Percentiles rank a stretch among this genome's conserved stretches.
phyloP scores from a whole-genome alignment of 2,797 vertebrate species.

The Sciurus carolinensis region DNA sequence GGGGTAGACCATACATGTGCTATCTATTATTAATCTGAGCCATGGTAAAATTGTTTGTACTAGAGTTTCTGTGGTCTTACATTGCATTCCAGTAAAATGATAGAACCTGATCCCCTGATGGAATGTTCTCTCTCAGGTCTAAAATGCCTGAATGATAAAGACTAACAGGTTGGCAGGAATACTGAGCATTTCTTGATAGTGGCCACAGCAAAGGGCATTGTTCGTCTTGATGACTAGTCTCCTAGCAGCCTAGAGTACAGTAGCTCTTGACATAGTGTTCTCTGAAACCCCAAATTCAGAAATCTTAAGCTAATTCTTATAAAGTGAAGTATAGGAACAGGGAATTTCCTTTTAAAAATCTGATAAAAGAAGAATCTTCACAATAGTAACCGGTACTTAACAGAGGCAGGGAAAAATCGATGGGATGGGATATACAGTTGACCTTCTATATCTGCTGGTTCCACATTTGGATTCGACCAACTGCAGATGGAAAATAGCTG shows the following conservation, averaged over 20 bases:
- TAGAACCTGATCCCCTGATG: constrained; percentile 62
- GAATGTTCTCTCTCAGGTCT: constrained; percentile 80
- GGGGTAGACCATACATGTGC: not conserved
- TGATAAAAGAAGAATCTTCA: not conserved
- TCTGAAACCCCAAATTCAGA: constrained; percentile 30
- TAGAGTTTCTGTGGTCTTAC: constrained; percentile 71
- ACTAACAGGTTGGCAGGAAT: constrained; percentile 48
- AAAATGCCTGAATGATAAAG: constrained; percentile 71
- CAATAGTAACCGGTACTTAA: not conserved
- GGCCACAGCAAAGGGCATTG: constrained; percentile 66
- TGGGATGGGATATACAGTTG: not conserved
- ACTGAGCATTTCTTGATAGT: constrained; percentile 56
- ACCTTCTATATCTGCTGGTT: not conserved
- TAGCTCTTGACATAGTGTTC: not conserved
- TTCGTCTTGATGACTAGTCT: constrained; percentile 44
- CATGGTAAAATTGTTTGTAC: constrained; percentile 68
- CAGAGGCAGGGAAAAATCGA: not conserved
- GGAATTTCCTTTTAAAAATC: not conserved
- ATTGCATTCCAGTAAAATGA: constrained; percentile 78
- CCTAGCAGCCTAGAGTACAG: not conserved
- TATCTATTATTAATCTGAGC: constrained; percentile 74
- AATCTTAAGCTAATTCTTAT: constrained; percentile 53
- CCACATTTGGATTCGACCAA: not conserved
- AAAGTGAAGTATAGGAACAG: not conserved
- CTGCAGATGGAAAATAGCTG: not conserved